Evolutionary conservation across 2,888 invertebrate genomes (phyloP), one percentile per base, ranked within the genome.

Genomic region (Metacarcinus magister): DNA sequence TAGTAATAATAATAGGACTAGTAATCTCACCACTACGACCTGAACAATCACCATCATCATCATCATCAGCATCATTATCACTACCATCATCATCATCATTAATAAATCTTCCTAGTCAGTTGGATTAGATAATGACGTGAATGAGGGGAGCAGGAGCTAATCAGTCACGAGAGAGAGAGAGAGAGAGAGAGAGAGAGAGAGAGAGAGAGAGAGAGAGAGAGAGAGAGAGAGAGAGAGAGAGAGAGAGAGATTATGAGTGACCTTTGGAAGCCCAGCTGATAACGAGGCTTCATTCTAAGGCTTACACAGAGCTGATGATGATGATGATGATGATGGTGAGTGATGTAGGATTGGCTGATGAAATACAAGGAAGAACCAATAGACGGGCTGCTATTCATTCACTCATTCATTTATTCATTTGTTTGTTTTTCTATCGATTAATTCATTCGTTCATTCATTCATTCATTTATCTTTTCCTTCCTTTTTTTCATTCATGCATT

Each of bases 181-280:
- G 67, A 67, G 67, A 67, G 67, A 67, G 67, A 67, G 67, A 67
- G 67, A 67, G 67, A 67, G 67, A 67, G 67, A 67, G 67, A 67
- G 67, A 67, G 67, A 67, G 67, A 67, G 67, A 67, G 67, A 67
- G 67, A 67, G 67, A 67, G n/a, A 23, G n/a, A 67, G 16, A 23
- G n/a, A 67, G 67, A 67, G n/a, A 8, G 10, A 46, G 46, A 46
- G 10, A 60, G 10, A 60, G 19, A 60, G 60, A 60, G 19, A 60
- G 19, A 16, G 60, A 60, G 16, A 60, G 7, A 13, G 16, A n/a
- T n/a, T n/a, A n/a, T n/a, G n/a, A n/a, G n/a, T n/a, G n/a, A 48
- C 48, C 48, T 48, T 13, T 5, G 48, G 7, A 8, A 48, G 13
- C 48, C 13, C 5, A 13, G 48, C 7, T 10, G 16, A 5, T 16